phyloP scores from a whole-genome alignment of 2,888 invertebrate genomes.

The Mystacides longicornis region DNA sequence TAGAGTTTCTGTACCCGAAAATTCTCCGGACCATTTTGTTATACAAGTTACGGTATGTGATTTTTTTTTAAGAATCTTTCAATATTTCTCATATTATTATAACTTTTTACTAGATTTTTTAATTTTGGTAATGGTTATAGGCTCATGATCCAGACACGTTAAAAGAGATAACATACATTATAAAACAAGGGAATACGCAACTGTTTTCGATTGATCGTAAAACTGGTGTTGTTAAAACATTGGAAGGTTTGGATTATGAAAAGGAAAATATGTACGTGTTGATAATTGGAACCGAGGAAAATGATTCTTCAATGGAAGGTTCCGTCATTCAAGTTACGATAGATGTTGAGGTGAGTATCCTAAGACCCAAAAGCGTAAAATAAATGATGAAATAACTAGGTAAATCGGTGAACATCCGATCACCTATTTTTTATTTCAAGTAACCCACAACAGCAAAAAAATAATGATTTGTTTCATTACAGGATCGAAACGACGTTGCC shows the following conservation, averaged over 20 bases:
- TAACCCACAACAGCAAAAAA: too few species aligned
- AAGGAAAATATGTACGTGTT: slow-evolving; percentile 64
- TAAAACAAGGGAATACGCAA: slow-evolving; percentile 73
- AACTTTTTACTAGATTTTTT: too few species aligned
- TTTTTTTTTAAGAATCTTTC: too few species aligned
- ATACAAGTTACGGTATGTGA: slow-evolving; percentile 63
- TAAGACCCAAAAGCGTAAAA: too few species aligned
- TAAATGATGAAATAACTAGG: too few species aligned
- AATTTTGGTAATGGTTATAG: slow-evolving; percentile 39
- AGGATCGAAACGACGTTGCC: slow-evolving; percentile 84
- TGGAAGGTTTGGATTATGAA: slow-evolving; percentile 72
- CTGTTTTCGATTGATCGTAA: slow-evolving; percentile 76
- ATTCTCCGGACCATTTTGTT: slow-evolving; percentile 68
- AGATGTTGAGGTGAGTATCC: slow-evolving; percentile 56
- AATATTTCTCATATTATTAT: too few species aligned
- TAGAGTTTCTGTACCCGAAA: slow-evolving; percentile 78
- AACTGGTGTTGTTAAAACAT: slow-evolving; percentile 70
- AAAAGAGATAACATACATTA: slow-evolving; percentile 75
- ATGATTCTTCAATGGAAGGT: slow-evolving; percentile 58
- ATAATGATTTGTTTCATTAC: slow-evolving; percentile 18
- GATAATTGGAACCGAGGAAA: slow-evolving; percentile 77
- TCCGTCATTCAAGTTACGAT: slow-evolving; percentile 69
- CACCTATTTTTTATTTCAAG: too few species aligned
- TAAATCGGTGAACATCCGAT: too few species aligned
- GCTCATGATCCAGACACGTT: slow-evolving; percentile 77